phyloP scores from a whole-genome alignment of 2,888 invertebrate genomes.

The Acleris sparsana region DNA sequence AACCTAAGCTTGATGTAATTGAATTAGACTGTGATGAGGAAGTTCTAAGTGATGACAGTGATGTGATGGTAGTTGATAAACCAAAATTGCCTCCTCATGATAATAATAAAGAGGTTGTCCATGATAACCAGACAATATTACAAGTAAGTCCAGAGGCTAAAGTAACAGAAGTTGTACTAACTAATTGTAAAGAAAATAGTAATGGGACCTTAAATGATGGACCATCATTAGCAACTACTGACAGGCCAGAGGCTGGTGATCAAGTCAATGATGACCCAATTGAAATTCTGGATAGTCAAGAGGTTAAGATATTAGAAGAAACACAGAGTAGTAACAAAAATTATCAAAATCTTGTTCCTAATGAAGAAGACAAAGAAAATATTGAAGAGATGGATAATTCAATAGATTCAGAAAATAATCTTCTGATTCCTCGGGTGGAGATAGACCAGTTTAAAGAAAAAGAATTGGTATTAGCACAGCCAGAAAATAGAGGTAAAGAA shows the following conservation, averaged over 20 bases:
- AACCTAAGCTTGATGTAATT: slow-evolving; percentile 44
- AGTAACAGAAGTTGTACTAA: background rate
- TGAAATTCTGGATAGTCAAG: slow-evolving; percentile 22
- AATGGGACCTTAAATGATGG: background rate
- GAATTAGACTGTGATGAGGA: slow-evolving; percentile 40
- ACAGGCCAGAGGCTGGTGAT: background rate
- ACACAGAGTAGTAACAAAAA: slow-evolving; percentile 18
- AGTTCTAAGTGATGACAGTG: slow-evolving; percentile 36
- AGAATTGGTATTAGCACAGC: background rate
- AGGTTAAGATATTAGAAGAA: slow-evolving; percentile 28
- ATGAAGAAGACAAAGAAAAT: background rate
- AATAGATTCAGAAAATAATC: slow-evolving; percentile 15
- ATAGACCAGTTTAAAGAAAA: too few relatives aligned
- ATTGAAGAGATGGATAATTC: background rate
- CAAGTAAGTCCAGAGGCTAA: background rate
- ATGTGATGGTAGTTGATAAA: slow-evolving; percentile 26
- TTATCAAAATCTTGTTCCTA: too few relatives aligned
- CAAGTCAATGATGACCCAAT: slow-evolving; percentile 8
- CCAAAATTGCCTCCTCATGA: background rate
- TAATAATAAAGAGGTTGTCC: background rate
- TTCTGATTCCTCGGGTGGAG: slow-evolving; percentile 42
- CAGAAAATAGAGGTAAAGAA: background rate
- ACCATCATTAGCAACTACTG: background rate
- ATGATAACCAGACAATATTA: slow-evolving; percentile 35
- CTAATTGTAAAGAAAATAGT: background rate